Evolutionary conservation across 2,888 invertebrate genomes (phyloP).

Genomic region (Amiota communis): DNA sequence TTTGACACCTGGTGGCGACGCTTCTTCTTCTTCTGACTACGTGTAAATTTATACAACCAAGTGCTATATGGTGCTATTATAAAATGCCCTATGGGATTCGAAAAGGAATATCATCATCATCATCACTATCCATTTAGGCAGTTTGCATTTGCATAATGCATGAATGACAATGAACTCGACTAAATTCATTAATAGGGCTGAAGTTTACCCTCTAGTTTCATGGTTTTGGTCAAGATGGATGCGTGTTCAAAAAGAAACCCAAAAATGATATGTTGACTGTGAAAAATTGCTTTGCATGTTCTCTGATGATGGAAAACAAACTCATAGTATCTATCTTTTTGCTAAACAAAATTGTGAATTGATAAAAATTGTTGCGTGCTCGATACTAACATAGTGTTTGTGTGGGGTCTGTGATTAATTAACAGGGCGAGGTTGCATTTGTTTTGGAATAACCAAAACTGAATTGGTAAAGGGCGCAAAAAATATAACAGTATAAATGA

Average conservation of each 20-base stretch:
- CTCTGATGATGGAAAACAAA: conserved; percentile 42
- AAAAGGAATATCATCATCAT: too few species aligned
- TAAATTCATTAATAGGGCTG: not conserved
- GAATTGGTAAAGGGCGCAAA: not conserved
- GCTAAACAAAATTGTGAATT: conserved; percentile 27
- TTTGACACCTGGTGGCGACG: conserved; percentile 56
- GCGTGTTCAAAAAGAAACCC: not conserved
- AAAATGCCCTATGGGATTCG: too few species aligned
- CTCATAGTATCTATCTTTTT: conserved; percentile 49
- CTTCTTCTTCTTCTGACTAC: too few species aligned
- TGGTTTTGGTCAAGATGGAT: not conserved
- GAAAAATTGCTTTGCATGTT: conserved; percentile 60
- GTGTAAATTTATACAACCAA: too few species aligned
- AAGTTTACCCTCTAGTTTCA: not conserved
- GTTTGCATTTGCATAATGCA: conserved; percentile 43
- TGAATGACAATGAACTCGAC: not conserved
- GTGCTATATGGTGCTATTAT: too few species aligned
- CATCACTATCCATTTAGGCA: conserved; percentile 45
- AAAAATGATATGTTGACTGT: conserved; percentile 55
- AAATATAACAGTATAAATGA: not conserved
- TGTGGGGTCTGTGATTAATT: conserved; percentile 55
- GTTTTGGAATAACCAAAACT: conserved; percentile 23
- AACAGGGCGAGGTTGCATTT: conserved; percentile 35
- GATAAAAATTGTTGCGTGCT: conserved; percentile 29
- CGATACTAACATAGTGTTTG: not conserved